phyloP scores from a whole-genome alignment of 2,888 invertebrate genomes.

The Nomada fabriciana region DNA sequence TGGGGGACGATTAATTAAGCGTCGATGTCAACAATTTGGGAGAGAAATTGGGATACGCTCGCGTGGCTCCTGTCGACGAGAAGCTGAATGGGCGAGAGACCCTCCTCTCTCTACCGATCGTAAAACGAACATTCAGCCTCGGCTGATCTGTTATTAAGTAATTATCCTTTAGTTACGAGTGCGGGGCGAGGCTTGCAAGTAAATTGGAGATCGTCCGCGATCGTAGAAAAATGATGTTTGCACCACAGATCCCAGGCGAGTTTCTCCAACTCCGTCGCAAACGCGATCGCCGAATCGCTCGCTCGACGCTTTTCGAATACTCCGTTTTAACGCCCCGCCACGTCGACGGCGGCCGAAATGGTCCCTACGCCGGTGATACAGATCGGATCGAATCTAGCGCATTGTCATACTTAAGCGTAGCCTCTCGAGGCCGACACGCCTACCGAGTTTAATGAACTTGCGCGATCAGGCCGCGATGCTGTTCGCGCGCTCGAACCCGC shows the following conservation, averaged over 20 bases:
- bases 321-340: too few relatives aligned
- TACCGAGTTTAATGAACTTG: constrained; percentile 72
- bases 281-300: constrained; percentile 36
- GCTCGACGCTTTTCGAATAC: constrained; percentile 21
- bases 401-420: constrained; percentile 63
- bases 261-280: constrained; percentile 21
- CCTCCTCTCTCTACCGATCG: constrained; percentile 20
- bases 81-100: constrained; percentile 12
- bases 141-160: constrained; percentile 56
- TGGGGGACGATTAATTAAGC: not conserved
- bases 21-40: too few relatives aligned
- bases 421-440: constrained; percentile 63
- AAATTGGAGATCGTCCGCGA: constrained; percentile 49
- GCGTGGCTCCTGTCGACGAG: constrained; percentile 18
- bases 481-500: constrained; percentile 20
- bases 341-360: too few relatives aligned
- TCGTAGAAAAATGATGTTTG: constrained; percentile 59
- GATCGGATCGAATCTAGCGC: constrained; percentile 62
- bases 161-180: constrained; percentile 56
- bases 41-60: constrained; percentile 20
- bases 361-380: not conserved
- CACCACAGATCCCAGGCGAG: constrained; percentile 37
- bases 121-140: constrained; percentile 29
- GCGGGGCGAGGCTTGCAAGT: constrained; percentile 37
- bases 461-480: constrained; percentile 65